Evolutionary conservation across 2,797 vertebrate species (phyloP).

Genomic region (Pitangus sulphuratus): DNA sequence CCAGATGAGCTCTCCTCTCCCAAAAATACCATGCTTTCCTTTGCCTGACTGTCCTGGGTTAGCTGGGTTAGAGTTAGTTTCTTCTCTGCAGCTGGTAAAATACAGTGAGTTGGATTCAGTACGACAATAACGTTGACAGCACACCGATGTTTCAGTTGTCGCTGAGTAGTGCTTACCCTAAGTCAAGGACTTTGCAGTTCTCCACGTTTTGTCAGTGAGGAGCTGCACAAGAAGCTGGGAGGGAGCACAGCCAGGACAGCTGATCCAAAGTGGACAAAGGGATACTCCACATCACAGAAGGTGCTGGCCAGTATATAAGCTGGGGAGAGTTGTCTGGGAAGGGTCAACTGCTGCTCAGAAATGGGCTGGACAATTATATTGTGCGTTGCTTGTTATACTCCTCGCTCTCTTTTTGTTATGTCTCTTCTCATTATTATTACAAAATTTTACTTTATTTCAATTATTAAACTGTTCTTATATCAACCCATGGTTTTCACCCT

Average conservation of each 20-base stretch:
- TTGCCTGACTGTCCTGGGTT: not conserved
- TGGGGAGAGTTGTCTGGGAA: not conserved
- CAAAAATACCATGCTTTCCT: not conserved
- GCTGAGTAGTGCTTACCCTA: not conserved
- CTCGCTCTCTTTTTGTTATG: not conserved
- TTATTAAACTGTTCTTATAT: not conserved
- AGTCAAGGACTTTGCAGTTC: not conserved
- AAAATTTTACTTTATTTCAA: not conserved
- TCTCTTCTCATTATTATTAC: not conserved
- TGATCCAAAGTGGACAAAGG: not conserved
- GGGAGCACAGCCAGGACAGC: not conserved
- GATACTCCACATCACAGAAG: not conserved
- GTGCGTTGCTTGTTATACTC: not conserved
- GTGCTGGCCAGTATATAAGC: not conserved
- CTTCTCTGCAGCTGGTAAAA: not conserved
- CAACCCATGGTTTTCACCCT: not conserved
- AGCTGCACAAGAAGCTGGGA: not conserved
- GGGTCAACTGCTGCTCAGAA: not conserved
- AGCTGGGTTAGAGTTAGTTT: not conserved
- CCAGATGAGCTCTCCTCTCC: not conserved
- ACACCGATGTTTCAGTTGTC: not conserved
- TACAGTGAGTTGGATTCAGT: fast-evolving
- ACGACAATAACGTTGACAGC: not conserved
- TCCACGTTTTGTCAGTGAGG: not conserved
- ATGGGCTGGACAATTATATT: too few species aligned